These are phyloP conservation scores for Desmodus rotundus DNA, from an alignment of 2,113 vertebrate genomes.

Conservation along the genomic window DNA sequence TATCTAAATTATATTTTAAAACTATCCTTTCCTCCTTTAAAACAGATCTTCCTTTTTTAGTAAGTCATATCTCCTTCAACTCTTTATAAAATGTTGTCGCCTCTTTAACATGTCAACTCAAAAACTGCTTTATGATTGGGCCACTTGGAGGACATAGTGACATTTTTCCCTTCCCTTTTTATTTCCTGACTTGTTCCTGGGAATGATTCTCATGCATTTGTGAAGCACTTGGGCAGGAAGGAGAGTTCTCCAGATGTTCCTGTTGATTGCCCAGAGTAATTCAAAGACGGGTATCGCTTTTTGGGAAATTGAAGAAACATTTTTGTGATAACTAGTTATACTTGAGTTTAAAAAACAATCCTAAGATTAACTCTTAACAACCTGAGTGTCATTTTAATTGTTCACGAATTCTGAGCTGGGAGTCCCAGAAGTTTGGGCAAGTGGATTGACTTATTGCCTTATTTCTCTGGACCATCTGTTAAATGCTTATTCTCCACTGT, in stretches of 20 bases:
- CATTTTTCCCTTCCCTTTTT: slow-evolving; percentile 42
- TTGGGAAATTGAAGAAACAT: slow-evolving; percentile 27
- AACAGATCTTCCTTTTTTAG: background rate
- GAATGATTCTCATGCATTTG: slow-evolving; percentile 46
- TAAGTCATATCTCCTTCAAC: background rate
- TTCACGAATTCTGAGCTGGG: background rate
- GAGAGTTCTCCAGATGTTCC: slow-evolving; percentile 44
- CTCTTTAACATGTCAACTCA: slow-evolving; percentile 8
- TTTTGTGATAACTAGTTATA: background rate
- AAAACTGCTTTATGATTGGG: slow-evolving; percentile 1
- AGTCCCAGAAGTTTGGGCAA: slow-evolving; percentile 28
- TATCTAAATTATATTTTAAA: slow-evolving; percentile 22
- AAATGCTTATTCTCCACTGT: slow-evolving; percentile 44
- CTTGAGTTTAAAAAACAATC: slow-evolving; percentile 37
- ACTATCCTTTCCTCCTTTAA: background rate
- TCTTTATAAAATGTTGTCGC: background rate
- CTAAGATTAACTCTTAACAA: slow-evolving; percentile 34
- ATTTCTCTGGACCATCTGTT: slow-evolving; percentile 38
- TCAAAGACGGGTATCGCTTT: slow-evolving; percentile 29
- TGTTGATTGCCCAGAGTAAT: slow-evolving; percentile 25
- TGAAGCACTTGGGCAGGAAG: slow-evolving; percentile 44
- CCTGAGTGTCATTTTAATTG: slow-evolving; percentile 11
- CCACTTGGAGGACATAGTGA: slow-evolving; percentile 7
- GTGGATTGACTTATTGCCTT: slow-evolving; percentile 24
- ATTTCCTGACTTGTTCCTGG: slow-evolving; percentile 34